These are phyloP conservation scores for Drosophila insularis DNA, from an alignment of 1,140 invertebrate genomes.

Conservation along the genomic window DNA sequence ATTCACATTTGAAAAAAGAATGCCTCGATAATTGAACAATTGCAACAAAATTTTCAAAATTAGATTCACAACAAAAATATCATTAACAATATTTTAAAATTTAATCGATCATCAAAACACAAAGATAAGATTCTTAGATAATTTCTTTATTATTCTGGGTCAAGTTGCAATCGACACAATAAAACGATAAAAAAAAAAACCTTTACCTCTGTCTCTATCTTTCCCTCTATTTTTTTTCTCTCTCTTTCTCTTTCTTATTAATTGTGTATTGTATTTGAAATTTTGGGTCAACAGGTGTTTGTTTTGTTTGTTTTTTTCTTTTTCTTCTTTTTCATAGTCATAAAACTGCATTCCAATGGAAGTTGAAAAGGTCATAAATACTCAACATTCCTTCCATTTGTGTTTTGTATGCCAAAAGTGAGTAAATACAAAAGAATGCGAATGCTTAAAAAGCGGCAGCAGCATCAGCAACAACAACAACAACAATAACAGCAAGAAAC, in stretches of 20 bases:
- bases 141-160: no score
- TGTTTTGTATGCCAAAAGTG: slow-evolving; percentile 10
- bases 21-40: no score
- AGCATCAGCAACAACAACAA: background rate
- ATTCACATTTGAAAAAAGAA: no score
- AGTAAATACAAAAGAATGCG: slow-evolving; percentile 1
- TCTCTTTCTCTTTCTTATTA: background rate
- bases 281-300: slow-evolving; percentile 18
- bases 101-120: no score
- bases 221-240: background rate
- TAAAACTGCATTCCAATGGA: slow-evolving; percentile 20
- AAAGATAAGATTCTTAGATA: no score
- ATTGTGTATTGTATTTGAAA: background rate
- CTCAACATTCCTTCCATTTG: slow-evolving; percentile 9
- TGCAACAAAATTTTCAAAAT: no score
- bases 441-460: background rate
- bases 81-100: no score
- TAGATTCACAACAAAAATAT: no score
- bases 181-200: background rate
- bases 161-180: background rate
- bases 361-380: slow-evolving; percentile 17
- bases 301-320: background rate
- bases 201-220: background rate
- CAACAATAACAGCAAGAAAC: background rate
- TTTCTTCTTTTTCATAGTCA: background rate